Evolutionary conservation across 2,888 invertebrate species (phyloP), one percentile per base, ranked within the genome.

Genomic region (Meta bourneti): DNA sequence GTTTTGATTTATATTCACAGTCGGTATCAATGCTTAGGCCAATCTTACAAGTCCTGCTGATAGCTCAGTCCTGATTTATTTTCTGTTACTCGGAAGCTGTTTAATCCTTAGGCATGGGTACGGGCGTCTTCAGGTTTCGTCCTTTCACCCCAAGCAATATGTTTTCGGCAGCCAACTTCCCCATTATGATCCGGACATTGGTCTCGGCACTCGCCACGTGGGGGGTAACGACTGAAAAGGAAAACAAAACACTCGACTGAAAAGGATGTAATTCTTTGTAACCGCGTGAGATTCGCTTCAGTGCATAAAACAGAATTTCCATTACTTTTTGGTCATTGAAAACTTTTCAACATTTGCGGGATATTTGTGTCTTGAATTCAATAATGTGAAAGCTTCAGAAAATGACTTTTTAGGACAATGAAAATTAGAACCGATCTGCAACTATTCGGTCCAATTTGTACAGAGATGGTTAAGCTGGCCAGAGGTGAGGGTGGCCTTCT

Each of bases 211-310:
- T 90, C 6, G 86, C 92, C n/a, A 87, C 49, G 20, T 92, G 92
- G 6, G 92, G 92, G 7, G 95, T 90, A 7, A 92, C 69, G 74
- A 90, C 92, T 92, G 72, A 98, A 87, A 87, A 7, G 19, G 74
- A 71, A 4, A 61, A 52, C 49, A 69, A 16, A 13, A n/a, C 5
- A 4, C 34, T 34, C 4, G 34, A 34, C 34, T 34, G n/a, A n/a
- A 69, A 1, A n/a, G 70, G 5, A 69, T 69, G 13, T 1, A 69
- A 69, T 69, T 69, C n/a, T 1, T 69, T 75, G 9, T 7, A 79
- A 75, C 48, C 1, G 34, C 34, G 34, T 34, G 34, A 34, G 34
- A 34, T 4, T 34, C 34, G 34, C 34, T 4, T 34, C 34, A 4
- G 34, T 34, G 34, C 34, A 2, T 34, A 34, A 1, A 34, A 34